Conservation (phyloP, 1,140 invertebrate genomes). For the Leptinotarsa lineolata region DNA sequence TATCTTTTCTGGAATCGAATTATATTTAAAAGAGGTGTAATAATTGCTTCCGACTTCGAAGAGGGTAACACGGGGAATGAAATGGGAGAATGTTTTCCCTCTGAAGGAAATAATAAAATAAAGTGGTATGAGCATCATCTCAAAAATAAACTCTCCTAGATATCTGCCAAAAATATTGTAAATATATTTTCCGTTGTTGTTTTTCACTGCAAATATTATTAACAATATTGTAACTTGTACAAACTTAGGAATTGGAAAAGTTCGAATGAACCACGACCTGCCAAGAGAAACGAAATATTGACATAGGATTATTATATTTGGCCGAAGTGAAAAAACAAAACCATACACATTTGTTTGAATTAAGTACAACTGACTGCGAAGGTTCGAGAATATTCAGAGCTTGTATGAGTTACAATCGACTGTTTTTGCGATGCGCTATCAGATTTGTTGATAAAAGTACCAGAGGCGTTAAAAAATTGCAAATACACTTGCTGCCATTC, state of each 20-base stretch:
- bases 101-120: slow-evolving; percentile 15
- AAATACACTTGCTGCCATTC: neutral
- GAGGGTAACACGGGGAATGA: neutral
- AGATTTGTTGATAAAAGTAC: neutral
- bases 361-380: slow-evolving; percentile 41
- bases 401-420: neutral
- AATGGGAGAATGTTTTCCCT: slow-evolving; percentile 1
- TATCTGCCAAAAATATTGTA: neutral
- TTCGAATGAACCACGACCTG: neutral
- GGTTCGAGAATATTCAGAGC: neutral
- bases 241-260: slow-evolving; percentile 7
- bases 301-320: slow-evolving; percentile 16
- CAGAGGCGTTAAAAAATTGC: neutral
- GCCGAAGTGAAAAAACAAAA: slow-evolving; percentile 27
- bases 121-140: neutral
- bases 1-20: too few species aligned
- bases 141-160: neutral
- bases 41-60: slow-evolving; percentile 5
- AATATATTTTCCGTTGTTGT: neutral
- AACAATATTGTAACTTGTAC: slow-evolving; percentile 23
- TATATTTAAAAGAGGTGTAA: neutral
- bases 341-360: neutral
- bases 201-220: neutral
- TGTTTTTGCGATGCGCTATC: neutral
- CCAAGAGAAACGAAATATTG: neutral